Evolutionary conservation across 1,140 invertebrate genomes (phyloP).

Genomic region (Eumeta japonica): DNA sequence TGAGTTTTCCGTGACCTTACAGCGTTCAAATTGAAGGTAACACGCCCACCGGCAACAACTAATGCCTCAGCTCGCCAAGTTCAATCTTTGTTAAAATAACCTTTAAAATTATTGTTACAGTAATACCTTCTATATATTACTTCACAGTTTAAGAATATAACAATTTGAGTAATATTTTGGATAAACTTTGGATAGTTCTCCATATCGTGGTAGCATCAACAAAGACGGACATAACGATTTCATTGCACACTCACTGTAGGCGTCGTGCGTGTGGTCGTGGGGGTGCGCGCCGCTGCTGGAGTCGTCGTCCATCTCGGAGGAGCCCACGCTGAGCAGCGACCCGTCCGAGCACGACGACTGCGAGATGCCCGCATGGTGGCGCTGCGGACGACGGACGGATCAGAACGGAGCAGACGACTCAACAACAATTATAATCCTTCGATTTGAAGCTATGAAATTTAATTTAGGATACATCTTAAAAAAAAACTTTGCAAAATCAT

Average conservation of each 20-base stretch:
- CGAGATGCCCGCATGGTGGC: slow-evolving; percentile 59
- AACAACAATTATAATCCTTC: not conserved
- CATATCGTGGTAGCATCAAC: no score
- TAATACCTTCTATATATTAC: no score
- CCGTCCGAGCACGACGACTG: slow-evolving; percentile 72
- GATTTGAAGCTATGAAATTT: not conserved
- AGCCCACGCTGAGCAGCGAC: slow-evolving; percentile 69
- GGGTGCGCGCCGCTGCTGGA: slow-evolving; percentile 39
- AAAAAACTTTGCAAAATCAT: not conserved
- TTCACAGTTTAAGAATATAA: no score
- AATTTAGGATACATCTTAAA: not conserved
- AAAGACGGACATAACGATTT: no score
- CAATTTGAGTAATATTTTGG: no score
- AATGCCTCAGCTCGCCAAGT: no score
- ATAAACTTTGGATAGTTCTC: no score
- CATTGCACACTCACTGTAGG: slow-evolving; percentile 44
- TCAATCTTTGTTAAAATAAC: no score
- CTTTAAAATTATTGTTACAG: no score
- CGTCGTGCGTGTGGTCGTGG: slow-evolving; percentile 33
- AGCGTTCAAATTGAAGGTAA: no score
- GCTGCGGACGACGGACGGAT: slow-evolving; percentile 21
- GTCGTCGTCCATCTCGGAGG: slow-evolving; percentile 69
- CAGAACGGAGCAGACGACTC: not conserved
- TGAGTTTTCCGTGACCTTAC: no score
- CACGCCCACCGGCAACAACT: no score